Conservation (phyloP, 2,797 vertebrate genomes). For the Pseudochromis fuscus region DNA sequence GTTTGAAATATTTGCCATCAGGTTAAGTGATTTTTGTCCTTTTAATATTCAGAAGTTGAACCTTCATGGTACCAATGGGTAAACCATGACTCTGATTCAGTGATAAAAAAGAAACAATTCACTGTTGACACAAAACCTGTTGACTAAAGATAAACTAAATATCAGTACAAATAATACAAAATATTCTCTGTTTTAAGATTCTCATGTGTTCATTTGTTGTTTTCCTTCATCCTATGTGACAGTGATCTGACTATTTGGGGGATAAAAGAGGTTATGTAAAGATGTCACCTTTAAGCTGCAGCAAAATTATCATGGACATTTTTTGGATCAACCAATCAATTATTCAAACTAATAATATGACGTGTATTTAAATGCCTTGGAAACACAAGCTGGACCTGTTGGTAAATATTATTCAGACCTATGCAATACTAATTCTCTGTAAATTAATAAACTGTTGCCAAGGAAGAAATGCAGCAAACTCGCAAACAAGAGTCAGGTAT, state of each 20-base stretch:
- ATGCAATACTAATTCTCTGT: background rate
- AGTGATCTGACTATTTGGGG: no score
- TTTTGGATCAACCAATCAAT: slow-evolving; percentile 3
- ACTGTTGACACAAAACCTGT: background rate
- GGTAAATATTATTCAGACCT: background rate
- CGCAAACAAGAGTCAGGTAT: background rate
- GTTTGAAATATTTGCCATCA: background rate
- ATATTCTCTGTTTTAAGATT: background rate
- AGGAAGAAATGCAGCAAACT: background rate
- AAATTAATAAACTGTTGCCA: slow-evolving; percentile 11
- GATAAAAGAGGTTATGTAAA: background rate
- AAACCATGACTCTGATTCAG: background rate
- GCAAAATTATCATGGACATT: background rate
- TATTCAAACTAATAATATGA: background rate
- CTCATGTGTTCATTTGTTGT: background rate
- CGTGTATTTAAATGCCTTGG: background rate
- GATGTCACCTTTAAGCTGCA: background rate
- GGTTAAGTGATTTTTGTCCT: background rate
- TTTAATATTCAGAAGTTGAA: slow-evolving; percentile 4
- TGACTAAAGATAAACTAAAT: background rate
- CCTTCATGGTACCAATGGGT: background rate
- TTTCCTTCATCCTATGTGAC: background rate
- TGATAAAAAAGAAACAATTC: background rate
- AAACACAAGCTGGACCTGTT: slow-evolving; percentile 6
- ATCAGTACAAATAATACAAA: background rate